phyloP scores from a whole-genome alignment of 2,888 invertebrate species.

The Philonicus albiceps region DNA sequence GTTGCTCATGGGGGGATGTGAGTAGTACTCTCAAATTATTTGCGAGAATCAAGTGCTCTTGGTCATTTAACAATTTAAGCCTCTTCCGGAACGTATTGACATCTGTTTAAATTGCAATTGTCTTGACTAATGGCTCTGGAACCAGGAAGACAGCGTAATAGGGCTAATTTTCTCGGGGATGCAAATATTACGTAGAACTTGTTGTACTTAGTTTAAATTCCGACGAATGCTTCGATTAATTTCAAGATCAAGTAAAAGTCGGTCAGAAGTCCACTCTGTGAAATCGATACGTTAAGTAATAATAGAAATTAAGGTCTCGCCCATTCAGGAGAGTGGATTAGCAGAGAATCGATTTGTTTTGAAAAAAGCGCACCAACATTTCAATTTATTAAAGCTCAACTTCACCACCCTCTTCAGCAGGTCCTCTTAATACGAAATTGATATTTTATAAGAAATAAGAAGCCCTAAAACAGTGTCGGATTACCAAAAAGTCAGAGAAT shows the following conservation, averaged over 20 bases:
- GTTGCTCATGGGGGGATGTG: background rate
- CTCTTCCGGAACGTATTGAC: slow-evolving; percentile 11
- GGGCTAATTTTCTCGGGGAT: background rate
- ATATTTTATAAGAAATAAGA: background rate
- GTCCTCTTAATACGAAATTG: background rate
- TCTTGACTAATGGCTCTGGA: background rate
- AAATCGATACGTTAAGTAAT: background rate
- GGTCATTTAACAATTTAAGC: background rate
- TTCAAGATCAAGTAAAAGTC: background rate
- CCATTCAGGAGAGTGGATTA: background rate
- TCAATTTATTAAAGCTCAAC: background rate
- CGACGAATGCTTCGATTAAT: background rate
- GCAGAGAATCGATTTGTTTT: background rate
- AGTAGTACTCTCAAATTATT: background rate
- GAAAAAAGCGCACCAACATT: background rate
- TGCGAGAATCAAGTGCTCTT: background rate
- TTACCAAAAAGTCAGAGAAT: no score
- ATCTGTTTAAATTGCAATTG: slow-evolving; percentile 5
- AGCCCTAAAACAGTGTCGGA: background rate
- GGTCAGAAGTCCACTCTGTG: background rate
- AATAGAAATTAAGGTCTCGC: background rate
- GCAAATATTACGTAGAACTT: background rate
- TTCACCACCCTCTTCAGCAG: background rate
- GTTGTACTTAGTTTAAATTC: background rate
- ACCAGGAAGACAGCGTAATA: background rate